Conservation (phyloP, 2,113 vertebrate genomes). For the Microcebus griseorufus region DNA sequence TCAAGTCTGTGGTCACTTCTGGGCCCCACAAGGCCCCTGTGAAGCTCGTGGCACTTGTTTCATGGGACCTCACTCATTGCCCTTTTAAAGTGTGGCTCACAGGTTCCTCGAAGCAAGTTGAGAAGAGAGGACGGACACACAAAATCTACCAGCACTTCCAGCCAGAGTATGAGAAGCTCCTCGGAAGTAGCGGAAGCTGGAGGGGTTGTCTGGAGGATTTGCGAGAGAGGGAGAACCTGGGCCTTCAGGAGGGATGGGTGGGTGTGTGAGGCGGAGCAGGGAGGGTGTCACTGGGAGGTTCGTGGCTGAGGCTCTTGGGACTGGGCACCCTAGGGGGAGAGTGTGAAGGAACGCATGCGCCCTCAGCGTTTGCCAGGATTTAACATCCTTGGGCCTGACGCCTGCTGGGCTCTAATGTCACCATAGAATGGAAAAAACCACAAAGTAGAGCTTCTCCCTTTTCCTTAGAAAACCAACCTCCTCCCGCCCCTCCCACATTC, state of each 20-base stretch:
- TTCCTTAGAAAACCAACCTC: neutral
- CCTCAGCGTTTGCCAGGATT: neutral
- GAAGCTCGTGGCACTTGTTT: neutral
- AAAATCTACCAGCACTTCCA: neutral
- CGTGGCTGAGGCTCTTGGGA: neutral
- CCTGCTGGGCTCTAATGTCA: neutral
- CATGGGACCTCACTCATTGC: neutral
- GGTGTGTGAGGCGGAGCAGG: neutral
- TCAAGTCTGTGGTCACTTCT: neutral
- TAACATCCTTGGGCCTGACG: neutral
- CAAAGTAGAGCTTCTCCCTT: neutral
- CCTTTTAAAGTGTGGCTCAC: neutral
- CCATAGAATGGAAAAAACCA: neutral
- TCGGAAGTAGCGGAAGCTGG: neutral
- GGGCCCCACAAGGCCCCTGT: neutral
- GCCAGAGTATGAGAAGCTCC: neutral
- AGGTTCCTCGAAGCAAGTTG: neutral
- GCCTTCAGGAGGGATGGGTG: too few species aligned
- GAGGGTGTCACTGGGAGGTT: neutral
- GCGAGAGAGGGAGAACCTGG: neutral
- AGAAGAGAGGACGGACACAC: neutral
- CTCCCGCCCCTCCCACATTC: neutral
- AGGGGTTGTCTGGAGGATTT: neutral
- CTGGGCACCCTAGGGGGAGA: neutral
- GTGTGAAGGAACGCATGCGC: neutral